These are phyloP conservation scores for Hyperoplus lanceolatus DNA, from an alignment of 2,797 vertebrate species.

Conservation along the genomic window DNA sequence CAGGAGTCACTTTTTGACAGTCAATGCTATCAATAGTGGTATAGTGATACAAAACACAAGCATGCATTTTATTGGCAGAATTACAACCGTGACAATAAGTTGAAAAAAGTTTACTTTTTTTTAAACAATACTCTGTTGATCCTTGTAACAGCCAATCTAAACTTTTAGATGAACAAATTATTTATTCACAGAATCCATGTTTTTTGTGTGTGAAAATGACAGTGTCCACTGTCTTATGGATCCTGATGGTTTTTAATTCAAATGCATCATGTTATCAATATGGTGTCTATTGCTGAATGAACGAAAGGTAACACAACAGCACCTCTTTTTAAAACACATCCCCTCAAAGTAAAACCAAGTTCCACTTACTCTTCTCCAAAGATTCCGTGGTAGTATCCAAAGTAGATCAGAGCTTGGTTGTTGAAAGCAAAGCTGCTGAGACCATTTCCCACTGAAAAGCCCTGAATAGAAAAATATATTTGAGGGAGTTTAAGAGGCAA, in stretches of 20 bases:
- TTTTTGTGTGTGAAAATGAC: background rate
- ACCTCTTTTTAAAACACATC: background rate
- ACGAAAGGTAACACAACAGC: no score
- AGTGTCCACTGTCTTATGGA: background rate
- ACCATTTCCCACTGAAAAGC: conserved; percentile 87
- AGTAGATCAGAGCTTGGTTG: conserved; percentile 84
- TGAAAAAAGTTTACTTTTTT: no score
- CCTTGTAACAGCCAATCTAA: background rate
- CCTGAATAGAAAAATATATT: conserved; percentile 64
- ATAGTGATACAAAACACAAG: background rate
- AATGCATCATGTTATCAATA: no score
- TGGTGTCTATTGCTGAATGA: background rate
- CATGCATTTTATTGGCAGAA: background rate
- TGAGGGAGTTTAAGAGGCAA: background rate
- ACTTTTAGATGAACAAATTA: background rate
- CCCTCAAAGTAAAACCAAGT: conserved; percentile 8
- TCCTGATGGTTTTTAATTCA: no score
- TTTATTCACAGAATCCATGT: background rate
- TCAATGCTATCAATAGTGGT: background rate
- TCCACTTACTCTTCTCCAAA: conserved; percentile 85
- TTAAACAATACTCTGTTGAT: background rate
- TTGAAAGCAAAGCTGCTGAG: conserved; percentile 83
- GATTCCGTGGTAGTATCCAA: conserved; percentile 86
- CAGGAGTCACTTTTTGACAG: background rate
- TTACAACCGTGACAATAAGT: background rate